Evolutionary conservation across 2,888 invertebrate species (phyloP), one percentile per base, ranked within the genome.

Genomic region (Drosophila cracens): DNA sequence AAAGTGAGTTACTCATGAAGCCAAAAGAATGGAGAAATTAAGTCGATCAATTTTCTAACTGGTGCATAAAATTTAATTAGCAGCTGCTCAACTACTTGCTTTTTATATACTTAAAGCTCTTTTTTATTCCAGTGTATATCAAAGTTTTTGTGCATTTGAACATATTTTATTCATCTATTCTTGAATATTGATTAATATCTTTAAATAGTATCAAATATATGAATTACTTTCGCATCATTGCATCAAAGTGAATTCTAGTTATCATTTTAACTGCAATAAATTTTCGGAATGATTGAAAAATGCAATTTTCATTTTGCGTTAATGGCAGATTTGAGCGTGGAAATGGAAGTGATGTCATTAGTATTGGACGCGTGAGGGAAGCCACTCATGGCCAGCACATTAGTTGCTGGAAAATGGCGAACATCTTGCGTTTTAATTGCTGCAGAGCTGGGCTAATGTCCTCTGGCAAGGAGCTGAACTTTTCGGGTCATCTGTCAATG

Each of bases 361-460:
- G 70, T 56, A 56, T 70, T 60, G 74, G 69, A 76, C 68, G 69
- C 75, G 46, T 46, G 46, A 61, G 70, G 53, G 67, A 70, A 69
- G 68, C 79, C 89, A 87, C 79, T 84, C 89, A 74, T 70, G 74
- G 82, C 69, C 68, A 70, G 63, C 64, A 83, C 85, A 84, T 85
- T 89, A 81, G 77, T 73, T 74, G 36, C n/a, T 63, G 38, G 53
- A 33, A 68, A 58, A 43, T 52, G 38, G 49, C 4, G 11, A 36
- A 31, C 1, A 33, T 56, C 60, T 40, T 16, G 38, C 27, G 18
- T 13, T 59, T 36, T 13, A 48, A 31, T 33, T 21, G 58, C 25
- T 25, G 66, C 27, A 27, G 27, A 31, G 27, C n/a, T 36, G 62
- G 62, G 7, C 52, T 51, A 64, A 69, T 65, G 70, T 43, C 36